phyloP scores from a whole-genome alignment of 1,140 invertebrate genomes.

The Sycophaga agraensis region DNA sequence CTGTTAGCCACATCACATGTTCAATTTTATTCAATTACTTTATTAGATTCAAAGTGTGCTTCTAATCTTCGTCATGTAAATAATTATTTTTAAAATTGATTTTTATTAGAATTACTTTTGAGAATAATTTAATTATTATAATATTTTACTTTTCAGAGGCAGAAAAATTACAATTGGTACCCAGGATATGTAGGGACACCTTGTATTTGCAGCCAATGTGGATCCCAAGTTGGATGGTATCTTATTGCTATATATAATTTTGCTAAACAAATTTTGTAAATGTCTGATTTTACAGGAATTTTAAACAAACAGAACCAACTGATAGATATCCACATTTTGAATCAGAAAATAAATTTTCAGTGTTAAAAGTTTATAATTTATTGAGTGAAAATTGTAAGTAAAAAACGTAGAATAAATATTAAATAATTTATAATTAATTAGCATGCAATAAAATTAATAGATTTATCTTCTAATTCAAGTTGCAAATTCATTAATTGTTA shows the following conservation, averaged over 20 bases:
- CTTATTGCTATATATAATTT: conserved; percentile 18
- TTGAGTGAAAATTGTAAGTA: conserved; percentile 46
- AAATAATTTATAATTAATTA: not conserved
- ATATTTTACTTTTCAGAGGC: conserved; percentile 39
- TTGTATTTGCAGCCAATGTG: conserved; percentile 52
- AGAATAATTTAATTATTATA: not conserved
- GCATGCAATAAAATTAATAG: not conserved
- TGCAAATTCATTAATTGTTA: conserved; percentile 39
- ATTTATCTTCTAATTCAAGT: conserved; percentile 30
- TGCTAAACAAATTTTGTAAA: not conserved
- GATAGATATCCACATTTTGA: conserved; percentile 13
- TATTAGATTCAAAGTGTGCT: conserved; percentile 56
- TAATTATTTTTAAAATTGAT: not conserved
- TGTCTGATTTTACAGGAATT: conserved; percentile 46
- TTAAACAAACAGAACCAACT: conserved; percentile 41
- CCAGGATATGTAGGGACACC: conserved; percentile 57
- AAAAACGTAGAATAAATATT: not conserved
- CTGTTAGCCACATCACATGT: conserved; percentile 57
- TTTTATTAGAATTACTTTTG: not conserved
- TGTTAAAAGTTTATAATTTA: conserved; percentile 42
- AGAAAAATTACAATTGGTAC: conserved; percentile 47
- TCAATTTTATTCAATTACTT: conserved; percentile 55
- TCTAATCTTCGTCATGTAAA: conserved; percentile 33
- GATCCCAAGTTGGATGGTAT: conserved; percentile 56
- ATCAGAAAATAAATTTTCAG: conserved; percentile 42